Base-by-base conservation (phyloP, 2,113 vertebrate genomes). In the Alces alces region DNA sequence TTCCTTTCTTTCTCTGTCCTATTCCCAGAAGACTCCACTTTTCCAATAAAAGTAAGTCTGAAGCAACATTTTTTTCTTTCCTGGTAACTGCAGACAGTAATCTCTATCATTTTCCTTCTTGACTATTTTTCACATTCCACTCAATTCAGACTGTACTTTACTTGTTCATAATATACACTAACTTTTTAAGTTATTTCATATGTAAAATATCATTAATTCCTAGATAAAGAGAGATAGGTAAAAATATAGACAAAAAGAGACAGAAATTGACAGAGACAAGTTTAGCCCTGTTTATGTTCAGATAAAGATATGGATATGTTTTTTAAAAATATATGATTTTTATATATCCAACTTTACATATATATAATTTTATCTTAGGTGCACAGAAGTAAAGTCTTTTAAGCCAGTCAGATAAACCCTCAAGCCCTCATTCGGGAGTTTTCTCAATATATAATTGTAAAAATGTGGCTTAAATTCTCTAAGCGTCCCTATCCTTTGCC, bases 151-250 rank as follows among this genome's bases (percentile, higher is more conserved):
- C 8, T 55, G 17, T 52, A 78, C 1, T 60, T 80, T 64, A 60
- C 39, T 90, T 54, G 3, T 36, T 83, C 19, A 54, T 64, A 64
- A 52, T 3, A 57, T 33, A 57, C 4, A 58, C 36, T 95, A 47
- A 66, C 83, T 66, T 76, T 80, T 78, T 55, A 82, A 61, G 19
- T 66, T 85, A 88, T 82, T 83, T 83, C 36, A 61, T 27, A 43
- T 58, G 9, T 88, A 91, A 88, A 78, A 28, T 97, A 76, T 78
- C 30, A 94, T 76, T 84, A 89, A 61, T 45, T 55, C 33, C 33
- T n/a, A 90, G 50, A 43, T 39, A 30, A 43, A 89, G 27, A 79
- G 58, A 84, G 7, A 45, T 30, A 73, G 7, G 55, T 58, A 78
- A 82, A 91, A 45, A 64, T 39, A 45, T 0, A 84, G 3, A 70